Percentiles rank a stretch among this genome's conserved stretches.
phyloP scores from a whole-genome alignment of 2,888 invertebrate species.

The Pristionchus japonicus region DNA sequence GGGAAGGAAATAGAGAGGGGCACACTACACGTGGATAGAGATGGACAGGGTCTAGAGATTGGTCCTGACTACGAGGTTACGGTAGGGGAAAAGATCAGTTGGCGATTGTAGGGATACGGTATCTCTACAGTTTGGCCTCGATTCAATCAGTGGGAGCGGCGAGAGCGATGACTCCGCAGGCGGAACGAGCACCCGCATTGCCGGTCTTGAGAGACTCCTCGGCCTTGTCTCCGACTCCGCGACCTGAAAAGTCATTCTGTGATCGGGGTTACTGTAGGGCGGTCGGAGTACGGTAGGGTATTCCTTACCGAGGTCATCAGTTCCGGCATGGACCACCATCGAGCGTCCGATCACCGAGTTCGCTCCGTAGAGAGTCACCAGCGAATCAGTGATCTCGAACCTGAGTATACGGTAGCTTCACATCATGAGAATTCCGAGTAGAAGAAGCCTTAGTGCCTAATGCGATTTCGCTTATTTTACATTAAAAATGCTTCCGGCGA shows the following conservation, averaged over 20 bases:
- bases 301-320: constrained; percentile 56
- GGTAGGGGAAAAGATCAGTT: not conserved
- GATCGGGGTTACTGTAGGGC: not conserved
- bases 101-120: not conserved
- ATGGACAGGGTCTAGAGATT: not conserved
- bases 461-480: not conserved
- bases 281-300: too few relatives aligned
- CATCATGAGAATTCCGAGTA: not conserved
- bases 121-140: constrained; percentile 12
- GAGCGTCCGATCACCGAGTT: constrained; percentile 72
- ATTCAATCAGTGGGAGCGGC: constrained; percentile 41
- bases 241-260: constrained; percentile 53
- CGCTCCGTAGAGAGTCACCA: constrained; percentile 65
- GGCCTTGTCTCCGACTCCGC: constrained; percentile 68
- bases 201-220: constrained; percentile 75
- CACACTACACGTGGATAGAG: constrained; percentile 28
- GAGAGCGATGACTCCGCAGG: constrained; percentile 75
- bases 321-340: constrained; percentile 74
- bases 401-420: not conserved
- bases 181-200: constrained; percentile 76
- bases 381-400: constrained; percentile 69
- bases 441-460: not conserved
- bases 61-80: not conserved
- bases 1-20: not conserved
- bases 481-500: not conserved